Conservation (phyloP, 2,797 vertebrate genomes). For the Hybognathus amarus region DNA sequence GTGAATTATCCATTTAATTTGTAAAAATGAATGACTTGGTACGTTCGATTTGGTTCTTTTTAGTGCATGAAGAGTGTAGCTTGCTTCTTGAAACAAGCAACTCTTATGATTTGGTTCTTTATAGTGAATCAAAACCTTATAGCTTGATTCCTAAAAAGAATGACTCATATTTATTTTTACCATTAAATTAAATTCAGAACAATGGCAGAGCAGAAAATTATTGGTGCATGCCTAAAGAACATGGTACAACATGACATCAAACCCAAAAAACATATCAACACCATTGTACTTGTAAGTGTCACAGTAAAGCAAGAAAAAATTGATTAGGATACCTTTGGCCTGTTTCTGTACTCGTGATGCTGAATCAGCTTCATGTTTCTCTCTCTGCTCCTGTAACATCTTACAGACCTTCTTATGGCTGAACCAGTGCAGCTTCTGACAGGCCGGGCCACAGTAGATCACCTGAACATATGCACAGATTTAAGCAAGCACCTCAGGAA, state of each 20-base stretch:
- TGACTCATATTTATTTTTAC: not conserved
- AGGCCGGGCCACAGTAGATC: constrained; percentile 91
- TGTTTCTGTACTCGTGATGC: constrained; percentile 79
- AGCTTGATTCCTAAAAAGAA: not conserved
- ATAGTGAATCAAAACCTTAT: not conserved
- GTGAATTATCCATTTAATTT: too few relatives aligned
- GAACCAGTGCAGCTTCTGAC: constrained; percentile 98
- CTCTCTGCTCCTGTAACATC: constrained; percentile 85
- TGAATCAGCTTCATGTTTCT: constrained; percentile 85
- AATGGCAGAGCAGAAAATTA: not conserved
- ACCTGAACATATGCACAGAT: constrained; percentile 76
- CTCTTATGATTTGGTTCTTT: not conserved
- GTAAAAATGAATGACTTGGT: not conserved
- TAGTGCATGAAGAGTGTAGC: not conserved
- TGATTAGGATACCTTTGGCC: constrained; percentile 69
- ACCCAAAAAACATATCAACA: not conserved
- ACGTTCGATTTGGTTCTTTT: not conserved
- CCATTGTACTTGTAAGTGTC: not conserved
- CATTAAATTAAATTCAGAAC: not conserved
- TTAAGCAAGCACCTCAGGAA: not conserved
- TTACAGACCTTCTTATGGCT: constrained; percentile 95
- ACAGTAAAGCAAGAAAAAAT: not conserved
- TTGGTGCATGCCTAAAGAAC: not conserved
- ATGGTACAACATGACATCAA: not conserved
- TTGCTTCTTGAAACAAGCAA: not conserved